A percentile compares a stretch with the other conserved stretches of the same genome.
These are phyloP conservation scores for Piaya cayana DNA, from an alignment of 2,113 vertebrate genomes.

Conservation along the genomic window DNA sequence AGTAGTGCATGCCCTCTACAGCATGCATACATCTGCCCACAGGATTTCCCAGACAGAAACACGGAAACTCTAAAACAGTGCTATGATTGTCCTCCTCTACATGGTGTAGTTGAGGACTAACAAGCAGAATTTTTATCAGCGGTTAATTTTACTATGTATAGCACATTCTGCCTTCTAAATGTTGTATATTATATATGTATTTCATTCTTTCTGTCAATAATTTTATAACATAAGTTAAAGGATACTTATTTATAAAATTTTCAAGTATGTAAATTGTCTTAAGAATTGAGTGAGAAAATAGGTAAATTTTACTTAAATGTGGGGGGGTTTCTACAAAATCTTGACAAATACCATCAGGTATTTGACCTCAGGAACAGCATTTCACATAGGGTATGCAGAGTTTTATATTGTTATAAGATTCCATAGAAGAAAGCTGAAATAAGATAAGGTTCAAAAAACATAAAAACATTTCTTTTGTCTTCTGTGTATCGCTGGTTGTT, in stretches of 20 bases:
- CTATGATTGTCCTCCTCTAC: accelerated
- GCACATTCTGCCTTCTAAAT: neutral
- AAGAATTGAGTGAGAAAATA: neutral
- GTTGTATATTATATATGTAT: neutral
- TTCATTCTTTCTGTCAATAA: neutral
- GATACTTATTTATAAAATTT: neutral
- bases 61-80: neutral
- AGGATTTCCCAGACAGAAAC: neutral
- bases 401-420: neutral
- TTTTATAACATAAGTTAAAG: neutral
- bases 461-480: neutral
- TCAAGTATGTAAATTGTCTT: neutral
- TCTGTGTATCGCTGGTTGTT: neutral
- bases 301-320: neutral
- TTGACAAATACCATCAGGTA: neutral
- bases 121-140: neutral
- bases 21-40: neutral
- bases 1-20: neutral
- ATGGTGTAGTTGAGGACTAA: accelerated
- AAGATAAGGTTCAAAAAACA: neutral
- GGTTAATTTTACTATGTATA: neutral
- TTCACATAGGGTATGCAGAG: neutral
- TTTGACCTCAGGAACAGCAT: neutral
- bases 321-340: neutral
- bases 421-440: neutral